Evolutionary conservation across 2,888 invertebrate genomes (phyloP), one percentile per base, ranked within the genome.

Genomic region (Julus scanicus): DNA sequence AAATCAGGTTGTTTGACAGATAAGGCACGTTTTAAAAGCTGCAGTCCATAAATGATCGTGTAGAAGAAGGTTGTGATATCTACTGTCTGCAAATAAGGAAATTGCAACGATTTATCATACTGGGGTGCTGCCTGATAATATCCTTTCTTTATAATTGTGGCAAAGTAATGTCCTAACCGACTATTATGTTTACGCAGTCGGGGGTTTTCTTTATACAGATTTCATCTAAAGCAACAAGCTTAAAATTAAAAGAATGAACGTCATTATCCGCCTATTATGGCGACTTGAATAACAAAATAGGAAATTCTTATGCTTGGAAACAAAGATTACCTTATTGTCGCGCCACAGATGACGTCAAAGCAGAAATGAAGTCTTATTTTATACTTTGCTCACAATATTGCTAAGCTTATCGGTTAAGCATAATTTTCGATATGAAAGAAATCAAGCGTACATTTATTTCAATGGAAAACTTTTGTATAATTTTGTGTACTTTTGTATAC

Each of bases 1-100:
- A 80, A 80, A 80, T 80, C 80, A 37, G 80, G 80, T 80, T 80
- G 80, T 80, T 80, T 80, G 80, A 80, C 80, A 80, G 80, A 80
- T 80, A 80, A 80, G 80, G 80, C 80, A 80, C 80, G 80, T 80
- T 80, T 80, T 37, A 80, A 80, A 80, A 13, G 11, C 80, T n/a
- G 9, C 80, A 29, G 37, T 80, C 37, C 80, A 37, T 80, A 80
- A 80, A 80, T 37, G 80, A 80, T 80, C 29, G 80, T 37, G 80
- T 80, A n/a, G n/a, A n/a, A 80, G 37, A 80, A 80, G 80, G 80
- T 29, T 37, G 37, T 11, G 80, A 80, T 80, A 80, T 80, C 20
- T 80, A 29, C 80, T 37, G 71, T 13, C 80, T 80, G 80, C 80
- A 80, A 80, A 80, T 80, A 80, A 80, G 80, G 80, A 80, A 80